phyloP scores from a whole-genome alignment of 92 coral and sea anemone genomes.

The Phenganax stokvisi region DNA sequence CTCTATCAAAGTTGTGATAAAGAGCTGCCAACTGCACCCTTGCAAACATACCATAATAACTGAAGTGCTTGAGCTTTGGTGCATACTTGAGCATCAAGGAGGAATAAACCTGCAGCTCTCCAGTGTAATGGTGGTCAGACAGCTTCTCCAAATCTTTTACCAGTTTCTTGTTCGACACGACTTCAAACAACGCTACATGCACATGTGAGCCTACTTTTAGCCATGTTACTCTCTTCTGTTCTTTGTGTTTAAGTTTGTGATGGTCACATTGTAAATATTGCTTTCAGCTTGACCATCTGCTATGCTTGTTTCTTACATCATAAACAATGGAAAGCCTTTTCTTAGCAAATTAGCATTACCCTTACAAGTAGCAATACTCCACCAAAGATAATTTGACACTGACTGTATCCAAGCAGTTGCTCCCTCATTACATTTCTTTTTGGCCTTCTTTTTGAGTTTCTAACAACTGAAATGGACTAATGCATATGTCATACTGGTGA shows the following conservation, averaged over 20 bases:
- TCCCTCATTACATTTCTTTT: too few species aligned
- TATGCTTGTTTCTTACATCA: conserved; percentile 35
- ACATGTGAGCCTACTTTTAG: conserved; percentile 49
- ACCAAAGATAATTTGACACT: too few species aligned
- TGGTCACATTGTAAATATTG: conserved; percentile 47
- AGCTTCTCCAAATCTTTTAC: conserved; percentile 51
- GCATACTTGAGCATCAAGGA: conserved; percentile 56
- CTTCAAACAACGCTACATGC: conserved; percentile 50
- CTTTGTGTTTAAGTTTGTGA: conserved; percentile 22
- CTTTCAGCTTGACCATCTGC: conserved; percentile 27
- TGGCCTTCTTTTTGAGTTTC: too few species aligned
- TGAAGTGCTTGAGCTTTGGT: conserved; percentile 52
- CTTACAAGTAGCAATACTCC: too few species aligned
- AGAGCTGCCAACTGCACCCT: conserved; percentile 54
- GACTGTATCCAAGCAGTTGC: too few species aligned
- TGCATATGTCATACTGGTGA: too few species aligned
- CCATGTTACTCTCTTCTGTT: conserved; percentile 39
- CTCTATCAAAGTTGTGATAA: conserved; percentile 41
- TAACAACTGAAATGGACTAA: too few species aligned
- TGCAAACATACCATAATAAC: conserved; percentile 51
- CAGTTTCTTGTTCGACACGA: conserved; percentile 39
- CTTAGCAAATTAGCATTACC: background rate
- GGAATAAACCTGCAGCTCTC: conserved; percentile 52
- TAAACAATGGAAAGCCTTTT: background rate
- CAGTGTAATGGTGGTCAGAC: conserved; percentile 56